A percentile compares a stretch with the other conserved stretches of the same genome.
phyloP scores from a whole-genome alignment of 2,888 invertebrate genomes.

The Zelleria hepariella region DNA sequence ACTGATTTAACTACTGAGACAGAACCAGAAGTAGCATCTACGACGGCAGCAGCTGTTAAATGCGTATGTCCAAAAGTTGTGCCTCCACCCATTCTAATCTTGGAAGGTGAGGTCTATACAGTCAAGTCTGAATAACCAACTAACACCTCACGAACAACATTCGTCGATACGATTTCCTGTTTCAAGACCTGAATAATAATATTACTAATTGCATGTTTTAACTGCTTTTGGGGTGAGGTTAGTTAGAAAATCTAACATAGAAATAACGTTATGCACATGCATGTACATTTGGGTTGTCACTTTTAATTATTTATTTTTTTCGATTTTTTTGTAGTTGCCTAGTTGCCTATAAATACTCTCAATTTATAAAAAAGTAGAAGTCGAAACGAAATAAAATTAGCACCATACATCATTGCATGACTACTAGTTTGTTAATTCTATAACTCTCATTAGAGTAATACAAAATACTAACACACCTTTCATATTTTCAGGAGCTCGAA shows the following conservation, averaged over 20 bases:
- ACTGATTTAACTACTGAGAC: slow-evolving; percentile 31
- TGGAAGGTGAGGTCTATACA: slow-evolving; percentile 81
- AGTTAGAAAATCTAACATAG: neutral
- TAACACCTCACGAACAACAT: slow-evolving; percentile 1
- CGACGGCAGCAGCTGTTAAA: slow-evolving; percentile 29
- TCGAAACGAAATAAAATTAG: neutral
- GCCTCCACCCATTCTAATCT: slow-evolving; percentile 81
- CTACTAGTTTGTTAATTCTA: neutral
- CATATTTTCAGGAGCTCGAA: slow-evolving; percentile 80
- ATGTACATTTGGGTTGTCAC: neutral
- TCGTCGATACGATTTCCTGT: neutral
- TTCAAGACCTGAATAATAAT: neutral
- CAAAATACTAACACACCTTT: slow-evolving; percentile 17
- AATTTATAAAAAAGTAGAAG: neutral
- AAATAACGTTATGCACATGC: neutral
- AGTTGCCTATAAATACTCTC: neutral
- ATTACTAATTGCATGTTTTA: neutral
- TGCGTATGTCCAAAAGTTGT: slow-evolving; percentile 59
- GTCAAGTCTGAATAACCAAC: slow-evolving; percentile 30
- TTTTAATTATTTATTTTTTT: too few relatives aligned
- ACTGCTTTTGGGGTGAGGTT: neutral
- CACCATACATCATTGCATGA: neutral
- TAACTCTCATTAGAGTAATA: neutral
- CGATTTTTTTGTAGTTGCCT: too few relatives aligned
- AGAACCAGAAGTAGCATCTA: slow-evolving; percentile 12